phyloP scores from a whole-genome alignment of 2,113 vertebrate species.

The Bucco capensis region DNA sequence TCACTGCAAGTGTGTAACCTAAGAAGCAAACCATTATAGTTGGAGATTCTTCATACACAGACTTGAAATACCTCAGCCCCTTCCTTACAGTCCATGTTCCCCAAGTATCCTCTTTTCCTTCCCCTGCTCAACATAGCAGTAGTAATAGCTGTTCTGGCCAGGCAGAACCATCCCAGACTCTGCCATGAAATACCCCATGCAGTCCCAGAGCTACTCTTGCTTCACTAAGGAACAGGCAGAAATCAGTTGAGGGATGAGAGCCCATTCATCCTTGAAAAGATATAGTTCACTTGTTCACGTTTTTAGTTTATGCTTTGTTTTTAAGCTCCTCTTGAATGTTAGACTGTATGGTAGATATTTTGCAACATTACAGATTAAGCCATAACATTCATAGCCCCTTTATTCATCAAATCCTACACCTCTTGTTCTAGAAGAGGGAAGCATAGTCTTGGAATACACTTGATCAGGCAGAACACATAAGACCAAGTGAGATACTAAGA shows the following conservation, averaged over 20 bases:
- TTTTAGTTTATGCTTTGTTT: neutral
- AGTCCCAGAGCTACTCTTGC: neutral
- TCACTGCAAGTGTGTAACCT: neutral
- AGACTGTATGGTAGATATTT: neutral
- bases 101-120: neutral
- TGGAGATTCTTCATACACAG: neutral
- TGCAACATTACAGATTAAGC: neutral
- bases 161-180: neutral
- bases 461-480: neutral
- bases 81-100: neutral
- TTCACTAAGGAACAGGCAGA: neutral
- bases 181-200: neutral
- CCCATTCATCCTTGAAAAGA: neutral
- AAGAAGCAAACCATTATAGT: neutral
- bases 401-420: neutral
- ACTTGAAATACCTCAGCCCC: neutral
- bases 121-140: neutral
- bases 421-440: neutral
- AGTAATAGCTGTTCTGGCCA: neutral
- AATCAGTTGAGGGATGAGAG: neutral
- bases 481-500: neutral
- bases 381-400: neutral
- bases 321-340: neutral
- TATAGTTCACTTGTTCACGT: neutral
- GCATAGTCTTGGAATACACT: neutral